phyloP scores from a whole-genome alignment of 2,113 vertebrate genomes.

The Hypanus sabinus region DNA sequence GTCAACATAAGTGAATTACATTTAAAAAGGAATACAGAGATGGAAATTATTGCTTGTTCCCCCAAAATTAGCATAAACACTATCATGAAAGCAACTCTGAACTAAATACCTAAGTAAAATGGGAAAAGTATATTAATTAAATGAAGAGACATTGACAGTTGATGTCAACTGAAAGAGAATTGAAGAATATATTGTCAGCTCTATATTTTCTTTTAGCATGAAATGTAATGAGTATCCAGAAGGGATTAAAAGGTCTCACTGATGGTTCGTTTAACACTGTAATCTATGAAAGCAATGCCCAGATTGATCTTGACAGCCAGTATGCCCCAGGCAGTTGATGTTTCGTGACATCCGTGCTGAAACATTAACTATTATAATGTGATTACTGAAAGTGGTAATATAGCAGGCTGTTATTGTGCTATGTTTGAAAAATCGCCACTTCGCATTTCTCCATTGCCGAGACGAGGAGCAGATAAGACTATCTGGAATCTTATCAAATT shows the following conservation, averaged over 20 bases:
- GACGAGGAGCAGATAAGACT: background rate
- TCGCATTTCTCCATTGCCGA: background rate
- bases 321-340: constrained; percentile 3
- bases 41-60: background rate
- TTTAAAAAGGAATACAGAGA: background rate
- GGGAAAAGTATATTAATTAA: background rate
- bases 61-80: background rate
- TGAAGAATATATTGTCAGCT: background rate
- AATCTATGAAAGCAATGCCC: constrained; percentile 20
- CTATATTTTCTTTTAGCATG: background rate
- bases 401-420: background rate
- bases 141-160: background rate
- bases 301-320: constrained; percentile 8
- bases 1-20: background rate
- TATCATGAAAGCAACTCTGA: background rate
- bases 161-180: background rate
- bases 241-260: constrained; percentile 12
- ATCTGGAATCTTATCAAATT: background rate
- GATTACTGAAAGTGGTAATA: background rate
- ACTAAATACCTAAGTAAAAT: background rate
- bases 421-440: constrained; percentile 6
- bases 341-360: constrained; percentile 13
- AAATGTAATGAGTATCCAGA: background rate
- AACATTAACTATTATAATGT: constrained; percentile 27
- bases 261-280: background rate